Evolutionary conservation across 2,113 vertebrate species (phyloP).

Genomic region (Anseranas semipalmata): DNA sequence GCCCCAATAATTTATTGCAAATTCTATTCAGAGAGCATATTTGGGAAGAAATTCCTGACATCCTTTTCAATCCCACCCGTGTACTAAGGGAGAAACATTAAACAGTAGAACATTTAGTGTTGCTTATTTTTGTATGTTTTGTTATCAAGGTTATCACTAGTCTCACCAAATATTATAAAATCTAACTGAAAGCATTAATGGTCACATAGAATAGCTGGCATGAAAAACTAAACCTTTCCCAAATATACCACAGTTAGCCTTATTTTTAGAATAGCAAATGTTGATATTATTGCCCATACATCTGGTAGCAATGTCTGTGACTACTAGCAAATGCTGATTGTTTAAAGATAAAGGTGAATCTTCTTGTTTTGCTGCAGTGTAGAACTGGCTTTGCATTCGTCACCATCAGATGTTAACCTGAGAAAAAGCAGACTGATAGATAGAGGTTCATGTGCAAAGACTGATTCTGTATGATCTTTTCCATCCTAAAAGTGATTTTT

Average conservation of each 20-base stretch:
- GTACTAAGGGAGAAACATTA: background rate
- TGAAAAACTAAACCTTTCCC: background rate
- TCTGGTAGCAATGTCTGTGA: background rate
- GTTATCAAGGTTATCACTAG: background rate
- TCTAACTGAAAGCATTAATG: background rate
- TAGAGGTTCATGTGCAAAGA: background rate
- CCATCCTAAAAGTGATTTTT: background rate
- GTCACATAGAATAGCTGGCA: background rate
- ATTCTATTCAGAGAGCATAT: background rate
- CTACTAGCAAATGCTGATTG: background rate
- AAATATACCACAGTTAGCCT: background rate
- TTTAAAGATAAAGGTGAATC: slow-evolving; percentile 22
- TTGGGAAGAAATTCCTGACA: slow-evolving; percentile 32
- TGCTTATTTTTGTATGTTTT: background rate
- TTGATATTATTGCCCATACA: accelerated
- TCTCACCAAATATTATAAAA: background rate
- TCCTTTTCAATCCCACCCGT: background rate
- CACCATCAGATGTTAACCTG: background rate
- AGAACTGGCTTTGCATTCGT: background rate
- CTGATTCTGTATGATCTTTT: slow-evolving; percentile 11
- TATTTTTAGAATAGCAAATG: background rate
- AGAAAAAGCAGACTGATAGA: slow-evolving; percentile 4
- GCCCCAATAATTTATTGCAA: slow-evolving; percentile 37
- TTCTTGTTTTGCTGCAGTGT: background rate
- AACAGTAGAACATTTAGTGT: background rate